Conservation (phyloP, 2,797 vertebrate genomes). For the Mallotus villosus region DNA sequence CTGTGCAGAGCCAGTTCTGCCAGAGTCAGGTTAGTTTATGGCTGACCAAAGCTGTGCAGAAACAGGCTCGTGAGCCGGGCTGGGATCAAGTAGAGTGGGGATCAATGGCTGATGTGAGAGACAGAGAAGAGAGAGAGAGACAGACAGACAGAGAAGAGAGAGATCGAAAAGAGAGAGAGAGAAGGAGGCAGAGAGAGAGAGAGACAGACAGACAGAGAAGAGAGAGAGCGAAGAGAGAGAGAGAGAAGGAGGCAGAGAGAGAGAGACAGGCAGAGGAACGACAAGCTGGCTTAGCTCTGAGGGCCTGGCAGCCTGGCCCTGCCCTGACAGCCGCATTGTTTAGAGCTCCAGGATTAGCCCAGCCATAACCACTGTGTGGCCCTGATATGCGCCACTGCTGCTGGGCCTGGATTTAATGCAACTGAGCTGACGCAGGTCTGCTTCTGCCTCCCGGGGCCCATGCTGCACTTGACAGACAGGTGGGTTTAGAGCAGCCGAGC, state of each 20-base stretch:
- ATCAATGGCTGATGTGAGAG: conserved; percentile 37
- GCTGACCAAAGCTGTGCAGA: too few species aligned
- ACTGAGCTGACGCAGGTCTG: conserved; percentile 31
- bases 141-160: background rate
- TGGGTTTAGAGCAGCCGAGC: conserved; percentile 45
- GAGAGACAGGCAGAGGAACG: background rate
- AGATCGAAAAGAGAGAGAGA: background rate
- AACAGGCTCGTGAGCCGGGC: too few species aligned
- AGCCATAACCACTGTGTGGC: conserved; percentile 45
- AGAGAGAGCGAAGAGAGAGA: background rate
- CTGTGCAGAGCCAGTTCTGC: background rate
- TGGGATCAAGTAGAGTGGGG: conserved; percentile 19
- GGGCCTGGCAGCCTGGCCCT: conserved; percentile 39
- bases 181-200: background rate
- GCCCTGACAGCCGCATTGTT: conserved; percentile 60
- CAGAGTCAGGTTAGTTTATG: background rate
- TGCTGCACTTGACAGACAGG: conserved; percentile 47
- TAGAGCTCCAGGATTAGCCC: conserved; percentile 60
- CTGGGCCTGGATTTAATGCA: conserved; percentile 46
- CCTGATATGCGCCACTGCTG: conserved; percentile 47
- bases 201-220: too few species aligned
- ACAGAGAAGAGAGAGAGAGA: background rate
- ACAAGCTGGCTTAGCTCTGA: background rate
- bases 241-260: background rate
- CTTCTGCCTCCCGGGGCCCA: conserved; percentile 20